Evolutionary conservation across 2,113 vertebrate genomes (phyloP).

Genomic region (Sterna hirundo): DNA sequence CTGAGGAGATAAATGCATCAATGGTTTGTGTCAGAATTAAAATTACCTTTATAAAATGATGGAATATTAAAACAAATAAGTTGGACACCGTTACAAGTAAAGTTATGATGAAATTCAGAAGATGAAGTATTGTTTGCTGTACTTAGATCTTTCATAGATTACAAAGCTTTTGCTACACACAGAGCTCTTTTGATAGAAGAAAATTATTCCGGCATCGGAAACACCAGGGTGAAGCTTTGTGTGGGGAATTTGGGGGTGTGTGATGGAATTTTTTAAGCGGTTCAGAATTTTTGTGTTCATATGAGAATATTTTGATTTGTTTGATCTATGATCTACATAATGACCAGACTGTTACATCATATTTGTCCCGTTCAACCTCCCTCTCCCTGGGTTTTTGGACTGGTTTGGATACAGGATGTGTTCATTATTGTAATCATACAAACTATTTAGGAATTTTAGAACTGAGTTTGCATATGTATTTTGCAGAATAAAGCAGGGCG

Average conservation of each 20-base stretch:
- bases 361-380: not conserved
- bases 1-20: not conserved
- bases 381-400: fast-evolving
- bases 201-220: not conserved
- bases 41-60: not conserved
- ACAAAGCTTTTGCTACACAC: not conserved
- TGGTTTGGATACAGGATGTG: not conserved
- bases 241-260: not conserved
- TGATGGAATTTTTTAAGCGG: slow-evolving; percentile 3
- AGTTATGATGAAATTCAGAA: not conserved
- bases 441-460: not conserved
- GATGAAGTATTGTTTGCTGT: not conserved
- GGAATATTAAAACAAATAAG: not conserved
- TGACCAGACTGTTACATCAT: not conserved
- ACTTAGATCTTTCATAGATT: not conserved
- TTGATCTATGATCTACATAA: not conserved
- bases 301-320: not conserved
- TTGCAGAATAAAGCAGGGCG: not conserved
- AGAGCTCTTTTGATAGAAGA: not conserved
- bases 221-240: not conserved
- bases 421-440: not conserved
- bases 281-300: not conserved
- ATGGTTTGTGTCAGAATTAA: not conserved
- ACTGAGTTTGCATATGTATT: not conserved
- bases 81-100: not conserved